Evolutionary conservation across 2,797 vertebrate species (phyloP).

Genomic region (Hydrocynus forskahlii): DNA sequence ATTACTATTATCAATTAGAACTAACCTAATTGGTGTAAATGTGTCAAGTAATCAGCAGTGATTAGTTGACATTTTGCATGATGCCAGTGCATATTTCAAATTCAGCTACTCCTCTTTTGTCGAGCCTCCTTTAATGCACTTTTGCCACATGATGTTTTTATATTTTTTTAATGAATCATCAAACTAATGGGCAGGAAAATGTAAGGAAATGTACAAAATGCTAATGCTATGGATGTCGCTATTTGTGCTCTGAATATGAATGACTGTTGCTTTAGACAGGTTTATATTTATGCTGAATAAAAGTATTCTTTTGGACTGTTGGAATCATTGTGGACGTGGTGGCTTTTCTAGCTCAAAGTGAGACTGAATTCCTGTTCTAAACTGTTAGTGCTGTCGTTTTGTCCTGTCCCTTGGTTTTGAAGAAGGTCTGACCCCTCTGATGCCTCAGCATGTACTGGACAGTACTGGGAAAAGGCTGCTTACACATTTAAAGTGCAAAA

Average conservation of each 20-base stretch:
- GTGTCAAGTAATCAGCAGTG: not conserved
- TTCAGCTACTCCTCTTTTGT: too few relatives aligned
- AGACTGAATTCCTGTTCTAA: not conserved
- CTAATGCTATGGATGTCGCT: not conserved
- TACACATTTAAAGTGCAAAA: too few relatives aligned
- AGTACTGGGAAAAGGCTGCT: too few relatives aligned
- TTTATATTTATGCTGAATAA: not conserved
- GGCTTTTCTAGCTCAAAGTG: not conserved
- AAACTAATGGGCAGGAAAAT: rapidly evolving
- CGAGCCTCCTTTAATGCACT: too few relatives aligned
- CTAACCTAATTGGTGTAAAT: too few relatives aligned
- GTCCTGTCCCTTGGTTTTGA: not conserved
- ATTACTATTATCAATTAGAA: too few relatives aligned
- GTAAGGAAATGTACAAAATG: too few relatives aligned
- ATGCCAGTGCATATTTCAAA: not conserved
- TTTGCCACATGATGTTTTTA: too few relatives aligned
- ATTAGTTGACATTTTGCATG: not conserved
- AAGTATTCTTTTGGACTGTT: not conserved
- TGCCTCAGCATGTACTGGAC: not conserved
- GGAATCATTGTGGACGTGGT: too few relatives aligned
- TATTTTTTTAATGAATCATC: too few relatives aligned
- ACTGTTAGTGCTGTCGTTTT: too few relatives aligned
- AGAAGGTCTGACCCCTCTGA: not conserved
- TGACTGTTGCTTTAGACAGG: not conserved
- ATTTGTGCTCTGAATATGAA: not conserved